phyloP scores from a whole-genome alignment of 1,140 invertebrate genomes.

The Notospermus geniculatus region DNA sequence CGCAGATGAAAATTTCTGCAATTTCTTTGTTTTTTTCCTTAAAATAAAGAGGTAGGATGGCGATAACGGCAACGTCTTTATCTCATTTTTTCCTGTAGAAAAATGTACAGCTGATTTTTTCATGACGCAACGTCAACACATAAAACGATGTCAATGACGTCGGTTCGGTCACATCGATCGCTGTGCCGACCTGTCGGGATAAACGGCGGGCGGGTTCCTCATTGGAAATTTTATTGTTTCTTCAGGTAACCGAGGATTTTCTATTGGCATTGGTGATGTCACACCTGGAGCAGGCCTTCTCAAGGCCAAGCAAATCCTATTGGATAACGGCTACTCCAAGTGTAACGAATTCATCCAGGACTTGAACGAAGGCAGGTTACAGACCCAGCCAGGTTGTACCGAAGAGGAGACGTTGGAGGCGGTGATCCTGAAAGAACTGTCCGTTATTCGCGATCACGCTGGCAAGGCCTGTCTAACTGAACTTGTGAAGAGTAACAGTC shows the following conservation, averaged over 20 bases:
- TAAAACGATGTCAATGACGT: too few species aligned
- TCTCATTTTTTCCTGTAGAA: too few species aligned
- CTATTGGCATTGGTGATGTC: conserved; percentile 96
- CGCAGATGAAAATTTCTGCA: too few species aligned
- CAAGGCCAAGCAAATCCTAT: conserved; percentile 75
- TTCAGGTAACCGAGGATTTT: conserved; percentile 80
- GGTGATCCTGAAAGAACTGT: conserved; percentile 90
- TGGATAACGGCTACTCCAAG: conserved; percentile 82
- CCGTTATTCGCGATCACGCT: conserved; percentile 92
- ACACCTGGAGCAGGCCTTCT: conserved; percentile 82
- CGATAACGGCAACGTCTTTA: too few species aligned
- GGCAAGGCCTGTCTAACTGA: conserved; percentile 88
- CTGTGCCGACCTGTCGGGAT: too few species aligned
- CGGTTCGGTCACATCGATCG: too few species aligned
- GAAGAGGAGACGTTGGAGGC: conserved; percentile 90
- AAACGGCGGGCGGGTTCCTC: too few species aligned
- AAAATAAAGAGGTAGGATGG: too few species aligned
- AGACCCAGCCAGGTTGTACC: conserved; percentile 86
- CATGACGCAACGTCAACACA: too few species aligned
- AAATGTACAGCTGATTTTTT: too few species aligned
- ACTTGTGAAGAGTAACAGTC: conserved; percentile 72
- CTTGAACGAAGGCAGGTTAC: conserved; percentile 79
- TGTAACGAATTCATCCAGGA: conserved; percentile 87
- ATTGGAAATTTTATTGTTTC: too few species aligned
- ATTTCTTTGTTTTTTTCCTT: too few species aligned